phyloP scores from a whole-genome alignment of 1,140 invertebrate genomes.

The Drosophila ercepeae region DNA sequence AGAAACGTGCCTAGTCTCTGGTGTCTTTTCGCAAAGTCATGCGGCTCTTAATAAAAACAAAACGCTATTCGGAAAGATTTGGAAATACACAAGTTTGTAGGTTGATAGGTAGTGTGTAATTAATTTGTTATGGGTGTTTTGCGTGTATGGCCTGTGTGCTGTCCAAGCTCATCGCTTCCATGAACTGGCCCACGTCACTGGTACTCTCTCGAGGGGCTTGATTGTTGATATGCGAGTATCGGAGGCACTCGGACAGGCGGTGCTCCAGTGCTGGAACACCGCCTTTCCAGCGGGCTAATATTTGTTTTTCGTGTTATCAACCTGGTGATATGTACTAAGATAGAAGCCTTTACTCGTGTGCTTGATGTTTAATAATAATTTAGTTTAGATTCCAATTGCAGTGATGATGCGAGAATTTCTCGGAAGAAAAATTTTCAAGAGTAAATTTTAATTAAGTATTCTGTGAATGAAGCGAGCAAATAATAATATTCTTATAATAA shows the following conservation, averaged over 20 bases:
- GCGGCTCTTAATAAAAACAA: conserved; percentile 12
- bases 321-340: conserved; percentile 12
- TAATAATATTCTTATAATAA: too few relatives aligned
- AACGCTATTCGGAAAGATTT: conserved; percentile 19
- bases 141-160: neutral
- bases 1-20: conserved; percentile 3
- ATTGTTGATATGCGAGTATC: neutral
- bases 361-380: neutral
- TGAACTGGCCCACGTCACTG: conserved; percentile 17
- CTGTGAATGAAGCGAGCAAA: neutral
- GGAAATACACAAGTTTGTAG: conserved; percentile 12
- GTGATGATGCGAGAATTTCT: neutral
- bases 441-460: neutral
- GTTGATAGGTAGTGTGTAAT: conserved; percentile 15
- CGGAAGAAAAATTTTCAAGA: neutral
- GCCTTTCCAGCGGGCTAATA: conserved; percentile 44
- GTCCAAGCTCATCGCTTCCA: neutral
- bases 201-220: neutral
- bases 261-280: conserved; percentile 32
- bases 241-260: conserved; percentile 26
- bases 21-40: conserved; percentile 31
- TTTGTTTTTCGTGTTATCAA: conserved; percentile 24
- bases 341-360: neutral
- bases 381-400: neutral
- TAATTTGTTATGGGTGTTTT: conserved; percentile 6